A percentile compares a stretch with the other conserved stretches of the same genome.
Conservation (phyloP, 2,888 invertebrate genomes). For the Apeira syringaria region DNA sequence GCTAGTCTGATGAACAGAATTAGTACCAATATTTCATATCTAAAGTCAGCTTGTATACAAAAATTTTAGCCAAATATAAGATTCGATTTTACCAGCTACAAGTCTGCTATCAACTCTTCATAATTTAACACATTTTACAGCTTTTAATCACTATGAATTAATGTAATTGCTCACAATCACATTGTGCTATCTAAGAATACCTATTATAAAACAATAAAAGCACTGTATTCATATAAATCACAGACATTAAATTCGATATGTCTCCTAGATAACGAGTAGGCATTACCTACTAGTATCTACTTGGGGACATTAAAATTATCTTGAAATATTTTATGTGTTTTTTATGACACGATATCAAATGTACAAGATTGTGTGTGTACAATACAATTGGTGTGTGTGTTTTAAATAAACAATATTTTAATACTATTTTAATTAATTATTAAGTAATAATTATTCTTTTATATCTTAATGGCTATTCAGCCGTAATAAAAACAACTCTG, state of each 20-base stretch:
- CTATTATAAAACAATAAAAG: slow-evolving; percentile 45
- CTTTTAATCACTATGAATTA: no score
- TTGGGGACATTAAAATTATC: slow-evolving; percentile 39
- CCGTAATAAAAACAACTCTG: no score
- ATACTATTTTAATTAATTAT: slow-evolving; percentile 18
- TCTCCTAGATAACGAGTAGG: slow-evolving; percentile 34
- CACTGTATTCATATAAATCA: slow-evolving; percentile 39
- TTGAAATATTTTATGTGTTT: slow-evolving; percentile 45
- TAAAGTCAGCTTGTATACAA: no score
- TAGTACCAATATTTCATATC: no score
- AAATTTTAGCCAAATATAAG: no score
- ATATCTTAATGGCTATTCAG: no score
- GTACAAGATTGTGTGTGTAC: slow-evolving; percentile 3
- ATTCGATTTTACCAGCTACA: no score
- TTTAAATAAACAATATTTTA: slow-evolving; percentile 3
- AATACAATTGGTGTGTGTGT: background rate
- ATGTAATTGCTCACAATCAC: no score
- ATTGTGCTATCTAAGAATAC: slow-evolving; percentile 18
- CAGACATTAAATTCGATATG: slow-evolving; percentile 41
- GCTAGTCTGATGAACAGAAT: no score
- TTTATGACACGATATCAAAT: slow-evolving; percentile 35
- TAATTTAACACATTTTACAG: no score
- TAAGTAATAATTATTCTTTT: slow-evolving; percentile 13
- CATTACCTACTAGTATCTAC: slow-evolving; percentile 11
- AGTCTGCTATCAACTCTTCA: no score